A percentile compares a stretch with the other conserved stretches of the same genome.
phyloP scores from a whole-genome alignment of 1,140 invertebrate genomes.

The Tetramorium alpestre region DNA sequence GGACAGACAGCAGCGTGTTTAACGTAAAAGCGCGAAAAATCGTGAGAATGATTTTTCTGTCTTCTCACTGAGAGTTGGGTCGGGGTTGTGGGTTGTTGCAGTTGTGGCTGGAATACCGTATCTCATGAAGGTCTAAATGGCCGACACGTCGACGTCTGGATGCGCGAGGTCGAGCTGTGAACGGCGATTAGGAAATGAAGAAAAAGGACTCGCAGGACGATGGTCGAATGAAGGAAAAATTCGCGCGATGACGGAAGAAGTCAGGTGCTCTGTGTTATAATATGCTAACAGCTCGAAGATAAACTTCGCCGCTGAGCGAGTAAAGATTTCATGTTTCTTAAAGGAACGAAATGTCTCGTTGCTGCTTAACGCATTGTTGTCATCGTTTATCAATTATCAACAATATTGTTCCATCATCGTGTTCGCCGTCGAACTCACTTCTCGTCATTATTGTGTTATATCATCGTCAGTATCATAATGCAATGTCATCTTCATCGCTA shows the following conservation, averaged over 20 bases:
- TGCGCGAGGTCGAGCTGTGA: slow-evolving; percentile 40
- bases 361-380: slow-evolving; percentile 21
- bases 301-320: slow-evolving; percentile 27
- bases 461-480: slow-evolving; percentile 54
- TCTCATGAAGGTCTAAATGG: slow-evolving; percentile 83
- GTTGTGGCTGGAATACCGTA: slow-evolving; percentile 84
- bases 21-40: slow-evolving; percentile 46
- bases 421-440: slow-evolving; percentile 53
- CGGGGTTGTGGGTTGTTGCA: slow-evolving; percentile 81
- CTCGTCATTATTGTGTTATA: slow-evolving; percentile 48
- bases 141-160: slow-evolving; percentile 10
- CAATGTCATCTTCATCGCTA: slow-evolving; percentile 41
- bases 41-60: slow-evolving; percentile 64
- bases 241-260: background rate
- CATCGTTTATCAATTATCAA: slow-evolving; percentile 16
- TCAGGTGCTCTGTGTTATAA: background rate
- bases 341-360: slow-evolving; percentile 50
- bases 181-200: slow-evolving; percentile 46
- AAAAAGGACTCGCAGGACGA: slow-evolving; percentile 37
- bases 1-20: slow-evolving; percentile 12
- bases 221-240: slow-evolving; percentile 21
- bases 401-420: slow-evolving; percentile 9
- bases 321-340: slow-evolving; percentile 19
- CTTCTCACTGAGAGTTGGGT: slow-evolving; percentile 71
- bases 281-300: slow-evolving; percentile 8